Evolutionary conservation across 2,797 vertebrate species (phyloP), one percentile per base, ranked within the genome.

Genomic region (Sebastiscus albofasciatus): DNA sequence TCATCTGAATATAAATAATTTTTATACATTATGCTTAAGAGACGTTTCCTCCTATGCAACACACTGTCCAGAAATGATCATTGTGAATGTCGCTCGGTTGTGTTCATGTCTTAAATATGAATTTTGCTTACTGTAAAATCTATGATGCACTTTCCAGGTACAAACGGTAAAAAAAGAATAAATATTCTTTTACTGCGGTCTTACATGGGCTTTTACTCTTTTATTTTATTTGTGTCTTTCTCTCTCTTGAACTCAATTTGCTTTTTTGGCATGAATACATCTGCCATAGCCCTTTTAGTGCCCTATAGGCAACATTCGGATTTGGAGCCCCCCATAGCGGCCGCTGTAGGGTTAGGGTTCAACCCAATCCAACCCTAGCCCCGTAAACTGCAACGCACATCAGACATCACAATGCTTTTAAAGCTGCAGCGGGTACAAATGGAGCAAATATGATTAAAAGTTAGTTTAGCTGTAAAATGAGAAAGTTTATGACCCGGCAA

Each of bases 31-130:
- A 49, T 94, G 93, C 93, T 94, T 89, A 93, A 93, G 91, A 95
- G 93, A 95, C 87, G 74, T 94, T 94, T 95, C 89, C 93, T 96
- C 94, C 92, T 90, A 90, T 89, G 91, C 91, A 95, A 95, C 94
- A 95, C 93, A 93, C 92, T 95, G 94, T 96, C 94, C 94, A 95
- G 93, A 88, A 90, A 89, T 90, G 85, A 95, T 95, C 91, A 95
- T 94, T 96, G 93, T 96, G 94, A 96, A 95, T 96, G 95, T 96
- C 93, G 91, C 93, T 92, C 91, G 88, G 94, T 94, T 95, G 93
- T 95, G 93, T 95, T 95, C 93, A 95, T 96, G 95, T 96, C 95
- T 96, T 96, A 96, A 96, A 94, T 95, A 96, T 95, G 91, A 96
- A 94, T 93, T 95, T 95, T 96, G 95, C 95, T 95, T 93, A 94